A percentile compares a stretch with the other conserved stretches of the same genome.
Evolutionary conservation across 2,888 invertebrate genomes (phyloP).

Genomic region (Metellina segmentata): DNA sequence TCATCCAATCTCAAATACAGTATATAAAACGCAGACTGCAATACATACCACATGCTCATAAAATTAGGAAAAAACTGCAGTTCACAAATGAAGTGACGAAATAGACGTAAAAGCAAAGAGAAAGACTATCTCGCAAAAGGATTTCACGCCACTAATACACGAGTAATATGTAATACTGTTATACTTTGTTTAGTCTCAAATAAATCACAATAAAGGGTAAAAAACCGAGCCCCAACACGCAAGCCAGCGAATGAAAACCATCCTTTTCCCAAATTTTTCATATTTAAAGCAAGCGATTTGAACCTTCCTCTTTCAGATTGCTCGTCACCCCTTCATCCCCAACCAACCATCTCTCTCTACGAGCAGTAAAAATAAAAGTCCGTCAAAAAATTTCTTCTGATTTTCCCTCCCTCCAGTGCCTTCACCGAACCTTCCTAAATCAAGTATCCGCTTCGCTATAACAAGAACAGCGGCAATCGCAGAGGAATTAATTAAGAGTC

Average conservation of each 20-base stretch:
- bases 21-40: too few relatives aligned
- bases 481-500: slow-evolving; percentile 66
- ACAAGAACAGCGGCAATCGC: slow-evolving; percentile 42
- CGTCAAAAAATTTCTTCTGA: slow-evolving; percentile 15
- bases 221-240: not conserved
- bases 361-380: slow-evolving; percentile 31
- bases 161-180: not conserved
- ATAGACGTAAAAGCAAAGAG: not conserved
- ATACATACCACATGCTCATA: too few relatives aligned
- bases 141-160: not conserved
- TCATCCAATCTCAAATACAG: too few relatives aligned
- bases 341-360: slow-evolving; percentile 1
- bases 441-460: slow-evolving; percentile 51
- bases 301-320: too few relatives aligned
- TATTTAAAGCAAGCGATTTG: too few relatives aligned
- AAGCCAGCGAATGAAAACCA: not conserved
- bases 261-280: too few relatives aligned
- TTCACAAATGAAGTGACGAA: not conserved
- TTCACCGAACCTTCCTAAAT: slow-evolving; percentile 38
- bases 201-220: not conserved
- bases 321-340: slow-evolving; percentile 5
- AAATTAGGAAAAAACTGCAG: not conserved
- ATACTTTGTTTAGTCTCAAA: not conserved
- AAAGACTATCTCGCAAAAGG: not conserved
- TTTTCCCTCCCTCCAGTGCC: slow-evolving; percentile 6